These are phyloP conservation scores for Apolygus lucorum DNA, from an alignment of 1,140 invertebrate species.

Conservation along the genomic window DNA sequence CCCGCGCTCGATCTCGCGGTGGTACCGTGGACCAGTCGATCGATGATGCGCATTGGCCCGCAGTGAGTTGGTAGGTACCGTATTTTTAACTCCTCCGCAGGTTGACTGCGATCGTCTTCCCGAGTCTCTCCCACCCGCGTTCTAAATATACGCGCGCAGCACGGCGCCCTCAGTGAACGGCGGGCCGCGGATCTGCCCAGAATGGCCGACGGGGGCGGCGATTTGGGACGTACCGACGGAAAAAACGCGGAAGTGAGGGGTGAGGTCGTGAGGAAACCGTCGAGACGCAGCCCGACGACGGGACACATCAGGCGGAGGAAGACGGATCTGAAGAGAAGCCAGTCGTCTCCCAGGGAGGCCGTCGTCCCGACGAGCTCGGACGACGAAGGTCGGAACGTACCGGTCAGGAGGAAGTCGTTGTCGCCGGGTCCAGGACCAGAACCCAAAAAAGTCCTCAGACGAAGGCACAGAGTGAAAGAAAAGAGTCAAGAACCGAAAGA, in stretches of 20 bases:
- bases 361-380: neutral
- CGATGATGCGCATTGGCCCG: slow-evolving; percentile 9
- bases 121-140: neutral
- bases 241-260: neutral
- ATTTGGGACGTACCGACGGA: neutral
- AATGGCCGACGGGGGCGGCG: neutral
- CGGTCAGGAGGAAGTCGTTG: neutral
- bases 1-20: neutral
- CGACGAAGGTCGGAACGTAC: neutral
- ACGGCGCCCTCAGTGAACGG: neutral
- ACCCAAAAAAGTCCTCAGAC: slow-evolving; percentile 4
- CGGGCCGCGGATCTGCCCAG: neutral
- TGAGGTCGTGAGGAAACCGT: neutral
- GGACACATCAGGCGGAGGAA: slow-evolving; percentile 22
- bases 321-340: slow-evolving; percentile 6
- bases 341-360: slow-evolving; percentile 18
- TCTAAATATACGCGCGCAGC: neutral
- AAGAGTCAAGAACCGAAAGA: slow-evolving; percentile 16
- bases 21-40: neutral
- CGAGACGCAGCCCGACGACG: slow-evolving; percentile 27
- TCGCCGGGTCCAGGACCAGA: slow-evolving; percentile 1
- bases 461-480: neutral
- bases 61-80: neutral
- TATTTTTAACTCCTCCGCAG: neutral
- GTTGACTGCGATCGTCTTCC: neutral